These are phyloP conservation scores for Carcinoscorpius rotundicauda DNA, from an alignment of 1,140 invertebrate species.

Conservation along the genomic window DNA sequence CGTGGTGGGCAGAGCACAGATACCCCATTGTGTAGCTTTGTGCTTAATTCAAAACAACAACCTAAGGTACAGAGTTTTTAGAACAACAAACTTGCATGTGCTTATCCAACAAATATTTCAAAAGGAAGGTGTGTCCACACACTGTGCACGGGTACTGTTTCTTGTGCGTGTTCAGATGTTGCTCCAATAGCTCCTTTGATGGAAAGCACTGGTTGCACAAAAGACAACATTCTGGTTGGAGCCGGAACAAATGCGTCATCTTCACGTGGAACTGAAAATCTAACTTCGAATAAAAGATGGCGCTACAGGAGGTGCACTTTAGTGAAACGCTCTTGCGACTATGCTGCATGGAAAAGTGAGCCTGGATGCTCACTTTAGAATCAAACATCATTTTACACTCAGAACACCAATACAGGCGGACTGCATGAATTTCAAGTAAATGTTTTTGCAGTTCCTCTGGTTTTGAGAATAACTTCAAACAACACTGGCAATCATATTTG, in stretches of 20 bases:
- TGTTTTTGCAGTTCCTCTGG: constrained; percentile 80
- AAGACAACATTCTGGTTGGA: constrained; percentile 8
- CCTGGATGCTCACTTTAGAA: constrained; percentile 58
- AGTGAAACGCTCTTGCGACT: constrained; percentile 67
- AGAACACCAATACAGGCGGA: constrained; percentile 71
- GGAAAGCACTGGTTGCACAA: constrained; percentile 24
- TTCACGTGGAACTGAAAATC: constrained; percentile 51
- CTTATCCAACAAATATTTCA: constrained; percentile 69
- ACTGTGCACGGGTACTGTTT: constrained; percentile 61
- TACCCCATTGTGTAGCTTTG: no score
- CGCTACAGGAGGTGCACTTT: constrained; percentile 61
- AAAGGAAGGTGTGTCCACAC: constrained; percentile 70
- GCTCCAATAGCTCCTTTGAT: constrained; percentile 9
- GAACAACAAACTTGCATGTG: constrained; percentile 47
- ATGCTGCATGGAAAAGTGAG: constrained; percentile 81
- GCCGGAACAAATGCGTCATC: constrained; percentile 33
- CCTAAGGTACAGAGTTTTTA: no score
- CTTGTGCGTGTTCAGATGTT: constrained; percentile 33
- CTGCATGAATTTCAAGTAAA: constrained; percentile 65
- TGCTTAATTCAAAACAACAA: no score
- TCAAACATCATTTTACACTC: constrained; percentile 85
- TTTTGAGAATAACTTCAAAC: constrained; percentile 64
- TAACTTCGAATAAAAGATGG: constrained; percentile 57
- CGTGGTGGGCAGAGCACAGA: no score
- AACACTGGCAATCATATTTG: constrained; percentile 72